These are phyloP conservation scores for Augochlorella aurata DNA, from an alignment of 2,888 invertebrate species.

Conservation along the genomic window DNA sequence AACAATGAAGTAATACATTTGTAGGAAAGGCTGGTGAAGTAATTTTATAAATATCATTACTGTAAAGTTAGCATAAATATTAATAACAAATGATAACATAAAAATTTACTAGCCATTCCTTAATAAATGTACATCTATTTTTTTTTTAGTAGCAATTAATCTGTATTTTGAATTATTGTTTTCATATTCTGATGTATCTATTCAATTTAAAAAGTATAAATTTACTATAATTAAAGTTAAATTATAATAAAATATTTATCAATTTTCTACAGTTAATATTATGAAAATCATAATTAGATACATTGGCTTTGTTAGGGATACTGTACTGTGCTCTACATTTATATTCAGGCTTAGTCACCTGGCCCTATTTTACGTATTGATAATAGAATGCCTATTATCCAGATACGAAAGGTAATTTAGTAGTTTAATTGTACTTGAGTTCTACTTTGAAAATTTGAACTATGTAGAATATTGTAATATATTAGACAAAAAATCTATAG, in stretches of 20 bases:
- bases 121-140: constrained; percentile 42
- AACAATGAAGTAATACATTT: constrained; percentile 33
- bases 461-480: neutral
- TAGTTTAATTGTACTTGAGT: constrained; percentile 9
- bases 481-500: neutral
- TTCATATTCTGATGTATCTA: constrained; percentile 63
- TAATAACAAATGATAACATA: constrained; percentile 21
- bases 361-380: constrained; percentile 53
- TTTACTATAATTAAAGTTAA: constrained; percentile 31
- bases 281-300: constrained; percentile 60
- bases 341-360: constrained; percentile 50
- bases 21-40: constrained; percentile 46
- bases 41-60: constrained; percentile 14
- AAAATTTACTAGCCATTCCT: constrained; percentile 54
- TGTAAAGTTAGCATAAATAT: constrained; percentile 15
- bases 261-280: constrained; percentile 32
- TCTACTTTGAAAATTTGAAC: constrained; percentile 15
- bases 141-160: constrained; percentile 43
- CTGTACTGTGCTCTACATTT: constrained; percentile 40
- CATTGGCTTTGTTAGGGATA: constrained; percentile 56
- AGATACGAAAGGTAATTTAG: neutral
- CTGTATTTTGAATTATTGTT: constrained; percentile 30
- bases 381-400: constrained; percentile 5
- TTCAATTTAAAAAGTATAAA: constrained; percentile 36
- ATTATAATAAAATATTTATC: constrained; percentile 28